Percentiles rank a stretch among this genome's conserved stretches.
These are phyloP conservation scores for Ceryle rudis DNA, from an alignment of 2,797 vertebrate species.

Conservation along the genomic window DNA sequence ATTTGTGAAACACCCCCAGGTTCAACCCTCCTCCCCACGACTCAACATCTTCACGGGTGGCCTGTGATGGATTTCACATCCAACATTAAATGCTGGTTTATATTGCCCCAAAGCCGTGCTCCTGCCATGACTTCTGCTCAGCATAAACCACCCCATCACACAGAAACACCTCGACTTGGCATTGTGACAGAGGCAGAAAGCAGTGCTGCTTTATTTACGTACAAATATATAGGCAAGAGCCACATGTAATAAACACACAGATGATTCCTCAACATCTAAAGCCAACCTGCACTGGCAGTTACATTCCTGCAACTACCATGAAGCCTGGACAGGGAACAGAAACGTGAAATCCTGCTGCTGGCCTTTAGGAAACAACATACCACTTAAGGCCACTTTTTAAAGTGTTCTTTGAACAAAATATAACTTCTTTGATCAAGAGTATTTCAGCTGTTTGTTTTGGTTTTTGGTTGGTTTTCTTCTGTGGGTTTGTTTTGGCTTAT, in stretches of 20 bases:
- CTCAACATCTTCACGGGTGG: not conserved
- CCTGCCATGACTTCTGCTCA: not conserved
- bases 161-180: accelerated
- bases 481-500: too few relatives aligned
- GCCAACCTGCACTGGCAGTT: accelerated
- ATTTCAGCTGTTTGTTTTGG: not conserved
- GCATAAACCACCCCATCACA: not conserved
- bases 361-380: accelerated
- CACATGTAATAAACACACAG: not conserved
- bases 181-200: not conserved
- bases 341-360: accelerated
- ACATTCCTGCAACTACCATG: accelerated
- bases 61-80: not conserved
- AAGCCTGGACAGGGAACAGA: not conserved
- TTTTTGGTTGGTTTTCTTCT: not conserved
- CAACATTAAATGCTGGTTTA: not conserved
- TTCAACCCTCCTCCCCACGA: not conserved
- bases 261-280: not conserved
- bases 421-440: not conserved
- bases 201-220: not conserved
- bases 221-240: not conserved
- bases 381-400: not conserved
- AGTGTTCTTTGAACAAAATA: not conserved
- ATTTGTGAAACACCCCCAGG: accelerated
- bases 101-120: not conserved